Base-by-base conservation (phyloP, 2,113 vertebrate species). In the Hippocampus barbouri region DNA sequence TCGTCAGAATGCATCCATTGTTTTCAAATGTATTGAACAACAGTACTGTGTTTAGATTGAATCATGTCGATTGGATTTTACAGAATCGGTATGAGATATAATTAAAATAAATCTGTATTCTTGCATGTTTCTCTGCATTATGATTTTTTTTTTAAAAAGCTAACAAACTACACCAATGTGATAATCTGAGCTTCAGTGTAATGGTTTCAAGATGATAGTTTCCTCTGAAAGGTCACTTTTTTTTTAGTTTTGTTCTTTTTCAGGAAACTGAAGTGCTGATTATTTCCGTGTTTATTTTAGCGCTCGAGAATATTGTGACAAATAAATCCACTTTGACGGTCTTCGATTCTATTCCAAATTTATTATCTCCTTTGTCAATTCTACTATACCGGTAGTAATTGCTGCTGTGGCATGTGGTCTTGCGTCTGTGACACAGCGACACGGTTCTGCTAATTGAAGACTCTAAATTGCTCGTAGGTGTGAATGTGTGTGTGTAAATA, bases 1-100 rank as follows among this genome's bases (percentile, higher is more conserved):
- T 66, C 49, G 68, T 61, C 72, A 69, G 10, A 78, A 72, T 66
- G 12, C 47, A 76, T 62, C 8, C 43, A 49, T 34, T 9, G 30
- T 60, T 8, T 25, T 25, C 20, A n/a, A 25, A 11, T 57, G 57
- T 30, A 15, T 60, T 10, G 15, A 47, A 47, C 45, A 10, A 45
- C 43, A 45, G 25, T 25, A 12, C 56, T 59, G 56, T 25, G 16
- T 18, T 59, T 59, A 59, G 1, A 57, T 25, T 3, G 23, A 57
- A 25, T 25, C 14, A 5, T 30, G 57, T 30, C 23, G 23, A 60
- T 5, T 60, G 57, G 21, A 14, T 60, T 25, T 25, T 60, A 30
- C 25, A 30, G 25, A 30, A 25, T 30, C 23, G 12, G 6, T 60
- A 60, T 15, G 57, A 15, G 9, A 25, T 60, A 34, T 34, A 30